Base-by-base conservation (phyloP, 2,797 vertebrate genomes). In the Xyrichtys novacula region DNA sequence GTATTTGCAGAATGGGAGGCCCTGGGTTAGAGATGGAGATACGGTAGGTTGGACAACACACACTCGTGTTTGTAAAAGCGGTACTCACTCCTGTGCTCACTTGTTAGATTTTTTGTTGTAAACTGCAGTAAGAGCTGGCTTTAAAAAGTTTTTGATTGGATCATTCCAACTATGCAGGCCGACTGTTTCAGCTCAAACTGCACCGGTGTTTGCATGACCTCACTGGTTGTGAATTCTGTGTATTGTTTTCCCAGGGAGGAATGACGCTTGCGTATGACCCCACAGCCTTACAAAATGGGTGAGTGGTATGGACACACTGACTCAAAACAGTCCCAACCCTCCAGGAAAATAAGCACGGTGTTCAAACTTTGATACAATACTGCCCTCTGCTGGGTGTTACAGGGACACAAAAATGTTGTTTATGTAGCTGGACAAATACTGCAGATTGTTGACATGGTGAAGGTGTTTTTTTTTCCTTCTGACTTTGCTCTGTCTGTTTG, bases 211-310 rank as follows among this genome's bases (percentile, higher is more conserved):
- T 84, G 72, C 49, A 83, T 89, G 76, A 87, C 66, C 72, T 90
- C 88, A 90, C 81, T 69, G 74, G 67, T 85, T 85, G 66, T 91
- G 86, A 88, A 87, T 85, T 66, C 81, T 71, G 7, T 70, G 52
- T 87, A 90, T 90, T 91, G 85, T 88, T 88, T 91, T 80, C 78
- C 58, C 88, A 98, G 97, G 94, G 95, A 86, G 94, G 95, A 74
- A 95, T 98, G 96, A 96, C 96, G 82, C 92, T 98, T 88, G 95
- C 96, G 32, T 98, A 97, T 78, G 97, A 98, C 91, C 97, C 96
- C 14, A 88, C 96, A 46, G 95, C 96, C 64, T 94, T 98, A 91
- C 97, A 97, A 92, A 98, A 98, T 53, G 97, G 97, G 97, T 93
- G 86, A 91, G 90, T 89, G 87, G 74, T 84, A 81, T 86, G 88